Evolutionary conservation across 2,797 vertebrate species (phyloP).

Genomic region (Coranthus polyacanthus): DNA sequence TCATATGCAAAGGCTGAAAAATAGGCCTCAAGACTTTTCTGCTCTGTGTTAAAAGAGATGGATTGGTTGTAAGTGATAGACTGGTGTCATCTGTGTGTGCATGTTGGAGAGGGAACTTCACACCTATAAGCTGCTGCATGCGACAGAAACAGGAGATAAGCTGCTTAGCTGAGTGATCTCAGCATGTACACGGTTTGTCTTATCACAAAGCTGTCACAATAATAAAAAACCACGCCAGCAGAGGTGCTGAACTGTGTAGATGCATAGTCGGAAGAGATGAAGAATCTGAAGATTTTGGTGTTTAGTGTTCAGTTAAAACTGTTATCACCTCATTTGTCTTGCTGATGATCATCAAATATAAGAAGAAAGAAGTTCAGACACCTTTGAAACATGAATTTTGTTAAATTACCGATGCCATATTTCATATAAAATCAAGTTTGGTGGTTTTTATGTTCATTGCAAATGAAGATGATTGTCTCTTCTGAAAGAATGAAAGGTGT

Average conservation of each 20-base stretch:
- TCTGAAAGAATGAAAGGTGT: too few species aligned
- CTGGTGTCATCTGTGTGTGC: neutral
- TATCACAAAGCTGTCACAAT: neutral
- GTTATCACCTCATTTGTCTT: neutral
- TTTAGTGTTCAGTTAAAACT: too few species aligned
- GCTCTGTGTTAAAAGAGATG: neutral
- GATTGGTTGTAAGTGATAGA: neutral
- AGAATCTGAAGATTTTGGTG: neutral
- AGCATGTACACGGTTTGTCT: constrained; percentile 17
- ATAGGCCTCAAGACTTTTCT: neutral
- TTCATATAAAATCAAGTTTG: too few species aligned
- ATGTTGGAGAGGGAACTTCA: neutral
- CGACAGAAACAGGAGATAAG: constrained; percentile 24
- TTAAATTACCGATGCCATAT: too few species aligned
- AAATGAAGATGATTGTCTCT: neutral
- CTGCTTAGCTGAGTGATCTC: constrained; percentile 16
- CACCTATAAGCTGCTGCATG: constrained; percentile 10
- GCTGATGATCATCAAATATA: neutral
- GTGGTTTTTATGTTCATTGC: neutral
- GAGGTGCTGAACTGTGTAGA: neutral
- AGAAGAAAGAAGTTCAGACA: neutral
- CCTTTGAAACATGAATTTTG: neutral
- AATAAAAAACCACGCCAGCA: neutral
- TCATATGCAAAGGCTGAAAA: neutral
- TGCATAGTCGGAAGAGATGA: neutral